A percentile compares a stretch with the other conserved stretches of the same genome.
Conservation (phyloP, 2,888 invertebrate species). For the Darwinula stevensoni region DNA sequence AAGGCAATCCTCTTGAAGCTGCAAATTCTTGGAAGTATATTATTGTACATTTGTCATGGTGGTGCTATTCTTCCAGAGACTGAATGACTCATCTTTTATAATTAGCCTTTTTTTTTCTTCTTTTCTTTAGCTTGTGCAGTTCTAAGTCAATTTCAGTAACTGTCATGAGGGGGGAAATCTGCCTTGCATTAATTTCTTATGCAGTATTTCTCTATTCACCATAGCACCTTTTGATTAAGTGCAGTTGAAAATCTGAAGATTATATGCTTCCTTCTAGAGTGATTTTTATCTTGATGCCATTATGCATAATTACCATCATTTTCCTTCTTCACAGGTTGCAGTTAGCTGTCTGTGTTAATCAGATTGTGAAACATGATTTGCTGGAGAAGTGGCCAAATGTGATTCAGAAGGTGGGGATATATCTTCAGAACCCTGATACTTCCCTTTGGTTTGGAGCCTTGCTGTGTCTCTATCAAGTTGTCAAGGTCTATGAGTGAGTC, state of each 20-base stretch:
- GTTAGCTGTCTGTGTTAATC: constrained; percentile 65
- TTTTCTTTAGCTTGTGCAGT: no score
- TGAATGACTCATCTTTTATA: no score
- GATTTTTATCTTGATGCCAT: no score
- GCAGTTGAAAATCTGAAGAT: not conserved
- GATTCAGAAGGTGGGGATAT: constrained; percentile 77
- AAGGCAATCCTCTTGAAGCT: no score
- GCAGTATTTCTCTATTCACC: no score
- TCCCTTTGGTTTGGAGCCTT: constrained; percentile 62
- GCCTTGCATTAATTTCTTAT: no score
- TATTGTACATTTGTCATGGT: no score
- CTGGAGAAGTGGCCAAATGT: constrained; percentile 83
- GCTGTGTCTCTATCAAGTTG: constrained; percentile 65
- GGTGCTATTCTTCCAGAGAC: no score
- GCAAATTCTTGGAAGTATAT: no score
- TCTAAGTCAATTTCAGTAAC: no score
- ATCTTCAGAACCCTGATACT: constrained; percentile 65
- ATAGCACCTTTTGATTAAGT: not conserved
- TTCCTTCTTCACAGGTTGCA: constrained; percentile 58
- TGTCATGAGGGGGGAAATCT: not conserved
- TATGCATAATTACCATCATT: no score
- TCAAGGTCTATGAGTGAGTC: constrained; percentile 50
- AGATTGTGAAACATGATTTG: constrained; percentile 82
- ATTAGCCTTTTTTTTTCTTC: no score
- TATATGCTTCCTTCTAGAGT: constrained; percentile 11